Base-by-base conservation (phyloP, 2,888 invertebrate species). In the Homarus gammarus region DNA sequence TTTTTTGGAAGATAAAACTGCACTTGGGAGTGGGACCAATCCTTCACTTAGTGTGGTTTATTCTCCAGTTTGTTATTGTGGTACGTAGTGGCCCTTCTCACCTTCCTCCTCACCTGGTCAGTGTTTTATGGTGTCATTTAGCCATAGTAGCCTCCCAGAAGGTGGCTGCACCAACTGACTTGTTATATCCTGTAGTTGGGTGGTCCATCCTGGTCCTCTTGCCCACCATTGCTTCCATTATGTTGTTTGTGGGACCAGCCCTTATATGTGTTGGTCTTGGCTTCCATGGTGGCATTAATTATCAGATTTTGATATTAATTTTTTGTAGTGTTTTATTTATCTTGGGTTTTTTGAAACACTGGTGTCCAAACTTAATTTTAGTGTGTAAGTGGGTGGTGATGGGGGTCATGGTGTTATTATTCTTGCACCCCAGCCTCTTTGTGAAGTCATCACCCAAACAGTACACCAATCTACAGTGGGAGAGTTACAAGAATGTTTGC, bases 401-500 rank as follows among this genome's bases (percentile, higher is more conserved):
- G 15, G 27, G 70, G 36, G 56, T 31, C 3, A 51, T 77, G 51
- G 10, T 85, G n/a, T 56, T 70, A 18, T 18, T 8, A 44, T 38
- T 70, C 18, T 44, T 89, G 31, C 78, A 51, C 31, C 49, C 70
- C 31, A 77, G 31, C n/a, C 27, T 61, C 8, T 68, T 83, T 38
- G 44, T 68, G 12, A 40, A 27, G 33, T 38, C 68, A 44, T 70
- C 83, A 68, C 12, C 40, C 1, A 8, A 31, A 27, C n/a, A 44
- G 22, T 40, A 82, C 51, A 83, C 87, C 3, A 33, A n/a, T 10
- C 70, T 88, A 12, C 64, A 75, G 15, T 88, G 87, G 87, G 87
- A 82, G 8, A 83, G 18, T 64, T 88, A 73, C 77, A 88, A 77
- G 38, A 88, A 88, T 51, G 77, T 83, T 6, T 88, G 87, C 64